phyloP scores from a whole-genome alignment of 2,113 vertebrate genomes.

The Eclectus roratus region DNA sequence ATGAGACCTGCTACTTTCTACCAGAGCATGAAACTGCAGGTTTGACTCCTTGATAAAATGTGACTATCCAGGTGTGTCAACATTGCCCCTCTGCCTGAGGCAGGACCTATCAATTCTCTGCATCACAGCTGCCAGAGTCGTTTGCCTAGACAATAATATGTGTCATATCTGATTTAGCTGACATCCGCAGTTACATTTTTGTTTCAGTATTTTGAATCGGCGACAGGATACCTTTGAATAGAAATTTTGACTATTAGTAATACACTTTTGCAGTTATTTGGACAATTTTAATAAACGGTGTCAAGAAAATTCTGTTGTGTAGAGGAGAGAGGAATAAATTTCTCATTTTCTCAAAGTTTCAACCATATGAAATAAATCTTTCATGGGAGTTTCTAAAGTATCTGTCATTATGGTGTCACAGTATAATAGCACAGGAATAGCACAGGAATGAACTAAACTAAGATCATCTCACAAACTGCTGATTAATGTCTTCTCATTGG shows the following conservation, averaged over 20 bases:
- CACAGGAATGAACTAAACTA: not conserved
- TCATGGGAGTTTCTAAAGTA: not conserved
- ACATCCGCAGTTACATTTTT: not conserved
- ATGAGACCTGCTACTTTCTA: constrained; percentile 27
- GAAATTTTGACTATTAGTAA: not conserved
- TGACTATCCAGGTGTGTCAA: constrained; percentile 52
- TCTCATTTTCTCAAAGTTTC: not conserved
- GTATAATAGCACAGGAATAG: not conserved
- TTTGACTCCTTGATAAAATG: constrained; percentile 6
- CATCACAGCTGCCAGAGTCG: not conserved
- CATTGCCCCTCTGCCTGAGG: constrained; percentile 10
- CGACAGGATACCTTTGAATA: not conserved
- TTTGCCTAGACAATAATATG: not conserved
- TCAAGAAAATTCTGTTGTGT: not conserved
- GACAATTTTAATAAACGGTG: not conserved
- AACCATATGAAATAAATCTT: not conserved
- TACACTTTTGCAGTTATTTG: not conserved
- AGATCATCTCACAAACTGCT: not conserved
- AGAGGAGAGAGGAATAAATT: not conserved
- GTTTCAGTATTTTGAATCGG: not conserved
- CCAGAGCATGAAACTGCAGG: constrained; percentile 37
- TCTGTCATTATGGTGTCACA: not conserved
- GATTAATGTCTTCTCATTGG: not conserved
- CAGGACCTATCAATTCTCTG: not conserved
- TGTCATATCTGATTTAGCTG: not conserved